Evolutionary conservation across 2,113 vertebrate genomes (phyloP).

Genomic region (Pelecanoides urinatrix): DNA sequence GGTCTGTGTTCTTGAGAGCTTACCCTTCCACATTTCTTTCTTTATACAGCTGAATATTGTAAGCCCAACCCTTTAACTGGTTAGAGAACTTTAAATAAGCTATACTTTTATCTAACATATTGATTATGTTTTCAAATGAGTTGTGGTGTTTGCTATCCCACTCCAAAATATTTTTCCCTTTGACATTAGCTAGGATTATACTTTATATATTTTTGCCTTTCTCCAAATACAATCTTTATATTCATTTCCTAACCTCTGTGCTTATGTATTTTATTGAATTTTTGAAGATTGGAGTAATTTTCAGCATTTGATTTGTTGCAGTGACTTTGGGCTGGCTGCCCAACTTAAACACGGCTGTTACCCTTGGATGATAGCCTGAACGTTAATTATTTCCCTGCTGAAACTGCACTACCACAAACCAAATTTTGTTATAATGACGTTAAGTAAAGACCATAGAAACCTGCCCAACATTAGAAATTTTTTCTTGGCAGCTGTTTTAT

Average conservation of each 20-base stretch:
- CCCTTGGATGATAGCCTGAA: conserved; percentile 8
- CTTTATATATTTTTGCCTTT: not conserved
- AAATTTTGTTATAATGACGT: conserved; percentile 40
- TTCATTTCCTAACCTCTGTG: not conserved
- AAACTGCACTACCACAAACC: conserved; percentile 54
- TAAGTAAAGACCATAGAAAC: conserved; percentile 35
- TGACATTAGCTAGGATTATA: not conserved
- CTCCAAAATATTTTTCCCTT: not conserved
- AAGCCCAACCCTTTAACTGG: not conserved
- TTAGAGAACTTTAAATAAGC: not conserved
- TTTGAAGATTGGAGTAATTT: conserved; percentile 7
- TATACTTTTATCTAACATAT: not conserved
- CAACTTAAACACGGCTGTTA: not conserved
- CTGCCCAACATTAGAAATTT: not conserved
- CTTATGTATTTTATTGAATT: conserved; percentile 39
- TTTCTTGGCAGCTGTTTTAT: not conserved
- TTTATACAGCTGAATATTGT: not conserved
- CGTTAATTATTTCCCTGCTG: conserved; percentile 49
- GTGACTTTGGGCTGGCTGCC: conserved; percentile 29
- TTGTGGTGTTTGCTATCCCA: not conserved
- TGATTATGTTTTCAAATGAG: not conserved
- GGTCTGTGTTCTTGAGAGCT: not conserved
- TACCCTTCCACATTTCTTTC: not conserved
- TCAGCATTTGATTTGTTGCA: conserved; percentile 26
- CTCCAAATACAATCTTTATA: not conserved